Percentiles rank a stretch among this genome's conserved stretches.
phyloP scores from a whole-genome alignment of 2,888 invertebrate species.

The Baronia brevicornis region DNA sequence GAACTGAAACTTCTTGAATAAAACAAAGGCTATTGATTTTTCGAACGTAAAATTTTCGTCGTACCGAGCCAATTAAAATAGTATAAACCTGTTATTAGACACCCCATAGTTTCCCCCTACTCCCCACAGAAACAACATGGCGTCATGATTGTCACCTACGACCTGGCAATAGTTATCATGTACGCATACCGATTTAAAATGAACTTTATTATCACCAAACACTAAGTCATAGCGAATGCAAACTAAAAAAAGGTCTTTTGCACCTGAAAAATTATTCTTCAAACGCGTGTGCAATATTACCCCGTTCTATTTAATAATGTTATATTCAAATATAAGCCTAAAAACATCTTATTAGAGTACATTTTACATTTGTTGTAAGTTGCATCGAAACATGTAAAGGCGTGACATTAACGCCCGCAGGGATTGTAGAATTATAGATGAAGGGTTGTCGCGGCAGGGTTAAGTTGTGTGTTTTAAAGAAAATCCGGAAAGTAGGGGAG shows the following conservation, averaged over 20 bases:
- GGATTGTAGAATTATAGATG: conserved; percentile 65
- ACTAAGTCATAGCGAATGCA: conserved; percentile 22
- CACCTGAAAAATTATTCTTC: conserved; percentile 63
- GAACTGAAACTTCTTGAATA: conserved; percentile 43
- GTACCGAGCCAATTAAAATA: conserved; percentile 63
- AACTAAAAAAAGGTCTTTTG: conserved; percentile 18
- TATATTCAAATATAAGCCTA: conserved; percentile 24
- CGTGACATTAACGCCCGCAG: conserved; percentile 70
- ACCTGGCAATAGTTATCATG: conserved; percentile 31
- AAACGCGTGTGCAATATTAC: conserved; percentile 57
- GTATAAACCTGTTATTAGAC: conserved; percentile 67
- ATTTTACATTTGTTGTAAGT: conserved; percentile 19
- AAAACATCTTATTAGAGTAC: conserved; percentile 14
- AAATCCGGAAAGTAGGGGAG: conserved; percentile 36
- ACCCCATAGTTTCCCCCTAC: conserved; percentile 50
- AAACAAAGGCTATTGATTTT: conserved; percentile 50
- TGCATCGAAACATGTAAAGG: conserved; percentile 57
- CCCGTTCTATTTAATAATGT: conserved; percentile 34
- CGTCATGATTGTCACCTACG: conserved; percentile 69
- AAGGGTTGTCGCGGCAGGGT: conserved; percentile 63
- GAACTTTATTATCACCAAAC: conserved; percentile 25
- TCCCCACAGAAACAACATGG: conserved; percentile 68
- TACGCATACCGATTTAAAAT: conserved; percentile 14
- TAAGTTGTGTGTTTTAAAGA: conserved; percentile 54
- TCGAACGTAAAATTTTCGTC: conserved; percentile 47